Percentiles rank a stretch among this genome's conserved stretches.
These are phyloP conservation scores for Trichonephila inaurata DNA, from an alignment of 1,140 invertebrate species.

Conservation along the genomic window DNA sequence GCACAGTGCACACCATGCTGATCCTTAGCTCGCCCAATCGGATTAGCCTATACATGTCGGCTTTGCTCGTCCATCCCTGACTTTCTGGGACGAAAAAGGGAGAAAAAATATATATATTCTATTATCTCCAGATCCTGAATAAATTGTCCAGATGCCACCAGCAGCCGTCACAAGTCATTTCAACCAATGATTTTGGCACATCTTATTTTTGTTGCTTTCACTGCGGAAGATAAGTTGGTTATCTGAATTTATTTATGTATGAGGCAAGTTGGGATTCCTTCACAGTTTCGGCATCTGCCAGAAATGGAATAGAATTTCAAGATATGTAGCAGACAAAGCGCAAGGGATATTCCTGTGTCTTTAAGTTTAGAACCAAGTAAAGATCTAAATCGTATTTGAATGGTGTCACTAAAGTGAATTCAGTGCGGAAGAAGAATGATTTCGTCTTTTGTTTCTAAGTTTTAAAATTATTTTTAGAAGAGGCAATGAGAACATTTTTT, in stretches of 20 bases:
- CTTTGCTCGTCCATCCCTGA: constrained; percentile 31
- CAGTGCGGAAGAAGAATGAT: background rate
- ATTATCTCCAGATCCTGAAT: constrained; percentile 56
- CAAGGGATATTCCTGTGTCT: background rate
- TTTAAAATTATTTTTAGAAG: no score
- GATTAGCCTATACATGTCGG: constrained; percentile 51
- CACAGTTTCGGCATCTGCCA: constrained; percentile 20
- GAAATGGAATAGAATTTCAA: background rate
- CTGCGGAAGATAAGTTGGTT: constrained; percentile 49
- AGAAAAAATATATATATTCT: constrained; percentile 40
- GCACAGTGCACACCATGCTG: background rate
- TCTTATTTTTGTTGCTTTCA: constrained; percentile 42
- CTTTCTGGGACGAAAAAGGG: background rate
- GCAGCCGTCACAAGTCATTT: constrained; percentile 61
- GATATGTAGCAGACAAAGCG: constrained; percentile 5
- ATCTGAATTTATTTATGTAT: constrained; percentile 58
- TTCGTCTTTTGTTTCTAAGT: no score
- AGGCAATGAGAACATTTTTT: no score
- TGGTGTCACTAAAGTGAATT: background rate
- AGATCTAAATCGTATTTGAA: constrained; percentile 6
- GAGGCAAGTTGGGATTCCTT: constrained; percentile 33
- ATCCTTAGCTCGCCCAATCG: constrained; percentile 35
- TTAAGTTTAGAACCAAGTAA: background rate
- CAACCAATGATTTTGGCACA: constrained; percentile 56
- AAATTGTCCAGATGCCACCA: constrained; percentile 59